Conservation (phyloP, 2,888 invertebrate species). For the Drosophila limbata region DNA sequence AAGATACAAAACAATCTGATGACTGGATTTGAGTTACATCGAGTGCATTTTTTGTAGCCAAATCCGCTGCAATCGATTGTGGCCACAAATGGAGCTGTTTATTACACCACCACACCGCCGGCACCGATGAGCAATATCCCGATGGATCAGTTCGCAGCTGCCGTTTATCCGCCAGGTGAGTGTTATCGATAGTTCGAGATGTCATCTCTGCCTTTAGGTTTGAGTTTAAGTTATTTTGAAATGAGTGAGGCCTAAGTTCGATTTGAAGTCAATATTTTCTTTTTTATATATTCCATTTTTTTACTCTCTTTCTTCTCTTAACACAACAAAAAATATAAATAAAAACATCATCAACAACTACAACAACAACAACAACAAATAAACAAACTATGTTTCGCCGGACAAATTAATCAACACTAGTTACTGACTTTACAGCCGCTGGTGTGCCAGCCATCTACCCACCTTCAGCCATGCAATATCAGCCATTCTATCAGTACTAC, state of each 20-base stretch:
- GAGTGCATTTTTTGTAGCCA: slow-evolving; percentile 27
- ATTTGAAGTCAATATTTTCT: slow-evolving; percentile 52
- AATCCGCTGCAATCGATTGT: slow-evolving; percentile 84
- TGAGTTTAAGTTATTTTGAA: slow-evolving; percentile 22
- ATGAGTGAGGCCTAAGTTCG: slow-evolving; percentile 39
- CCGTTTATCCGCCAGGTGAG: slow-evolving; percentile 86
- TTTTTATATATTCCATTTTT: slow-evolving; percentile 70
- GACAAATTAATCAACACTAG: slow-evolving; percentile 74
- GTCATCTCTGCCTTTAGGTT: slow-evolving; percentile 6
- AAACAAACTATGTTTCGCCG: slow-evolving; percentile 39
- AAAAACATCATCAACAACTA: slow-evolving; percentile 41
- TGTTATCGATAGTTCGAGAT: not conserved
- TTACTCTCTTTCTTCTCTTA: slow-evolving; percentile 48
- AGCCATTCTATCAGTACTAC: slow-evolving; percentile 86
- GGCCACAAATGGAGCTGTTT: slow-evolving; percentile 86
- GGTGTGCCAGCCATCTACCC: slow-evolving; percentile 86
- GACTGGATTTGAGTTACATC: not conserved
- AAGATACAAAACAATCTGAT: not conserved
- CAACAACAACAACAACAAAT: slow-evolving; percentile 36
- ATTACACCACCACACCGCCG: slow-evolving; percentile 85
- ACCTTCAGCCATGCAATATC: slow-evolving; percentile 86
- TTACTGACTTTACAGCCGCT: slow-evolving; percentile 84
- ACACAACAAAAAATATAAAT: slow-evolving; percentile 33
- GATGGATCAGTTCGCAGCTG: slow-evolving; percentile 86
- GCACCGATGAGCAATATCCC: slow-evolving; percentile 86